Base-by-base conservation (phyloP, 2,797 vertebrate genomes). In the Cottoperca gobio region DNA sequence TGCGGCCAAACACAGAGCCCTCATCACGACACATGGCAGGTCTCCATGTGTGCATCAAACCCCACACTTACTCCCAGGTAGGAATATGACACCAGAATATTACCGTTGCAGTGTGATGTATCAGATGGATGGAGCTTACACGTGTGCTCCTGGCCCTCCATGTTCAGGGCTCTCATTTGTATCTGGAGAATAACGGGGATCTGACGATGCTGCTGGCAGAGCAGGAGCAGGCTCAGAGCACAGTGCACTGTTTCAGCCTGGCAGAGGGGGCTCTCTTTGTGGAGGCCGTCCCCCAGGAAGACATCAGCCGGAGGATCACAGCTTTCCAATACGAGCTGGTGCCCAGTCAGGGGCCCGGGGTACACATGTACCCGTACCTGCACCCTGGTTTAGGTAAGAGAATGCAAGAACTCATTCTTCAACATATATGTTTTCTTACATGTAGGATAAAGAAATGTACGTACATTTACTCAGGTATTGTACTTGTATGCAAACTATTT, bases 261-360 rank as follows among this genome's bases (percentile, higher is more conserved):
- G 92, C 94, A 37, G 94, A 96, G 82, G 96, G 96, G 1, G 95
- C 94, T 21, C 95, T 99, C 23, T 99, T 98, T 58, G 91, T 99
- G 73, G 97, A 99, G 92, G 97, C 97, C 0, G 93, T 96, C 0
- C 94, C 95, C 0, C 96, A 96, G 78, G 89, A 88, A 28, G 97
- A 99, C 95, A 98, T 99, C 91, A 95, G 97, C 90, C 92, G 96
- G 72, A 96, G 96, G 92, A 96, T 97, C 67, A 97, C 96, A 0
- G 95, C 96, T 69, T 97, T 99, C 91, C 97, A 97, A 82, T 99
- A 99, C 2, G 96, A 99, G 82, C 78, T 99, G 89, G 93, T 96
- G 85, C 90, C 79, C 86, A 90, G 70, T 26, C 83, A 64, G 62
- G 65, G 85, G 17, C 92, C 92, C 45, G 87, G 82, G 54, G 90